Base-by-base conservation (phyloP, 1,140 invertebrate species). In the Drosophila varians region DNA sequence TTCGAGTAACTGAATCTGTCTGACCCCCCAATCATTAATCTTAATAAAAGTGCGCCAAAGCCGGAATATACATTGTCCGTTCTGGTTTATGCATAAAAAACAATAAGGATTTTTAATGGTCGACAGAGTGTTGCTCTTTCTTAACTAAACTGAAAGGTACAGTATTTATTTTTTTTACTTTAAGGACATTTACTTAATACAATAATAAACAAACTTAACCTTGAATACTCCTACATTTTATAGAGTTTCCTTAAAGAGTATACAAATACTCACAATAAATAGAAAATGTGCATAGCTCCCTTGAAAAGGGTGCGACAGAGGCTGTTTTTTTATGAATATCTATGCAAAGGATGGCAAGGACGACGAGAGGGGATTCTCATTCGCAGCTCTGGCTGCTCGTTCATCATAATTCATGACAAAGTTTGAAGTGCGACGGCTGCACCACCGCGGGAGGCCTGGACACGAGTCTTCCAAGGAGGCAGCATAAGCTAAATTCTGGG, bases 371-470 rank as follows among this genome's bases (percentile, higher is more conserved):
- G 58, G 19, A 21, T 19, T 9, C 23, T 23, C 23, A 26, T 46
- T 23, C 40, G 43, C 28, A 28, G 34, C 46, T 34, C 75, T 36
- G 40, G 74, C 77, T 87, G 74, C 82, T 87, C 82, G 65, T 87
- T 87, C 82, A 87, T 87, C 82, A 87, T 87, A 87, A 87, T 87
- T 87, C 82, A 87, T 87, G 82, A 87, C 82, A 87, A 87, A 87
- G 57, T 87, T 87, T 87, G 82, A 87, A 87, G 82, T 87, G 82
- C 65, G 79, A 77, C 74, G 78, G 62, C 78, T 83, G 74, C 43
- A 61, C 76, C 76, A 43, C 68, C 23, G 42, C 58, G 43, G 73
- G 78, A 56, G 51, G 64, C 64, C 51, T 36, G 65, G 56, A 74
- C 54, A 78, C 58, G 62, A 62, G 57, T 45, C 70, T 25, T 45